Conservation (phyloP, 2,888 invertebrate genomes). For the Euphydryas editha region DNA sequence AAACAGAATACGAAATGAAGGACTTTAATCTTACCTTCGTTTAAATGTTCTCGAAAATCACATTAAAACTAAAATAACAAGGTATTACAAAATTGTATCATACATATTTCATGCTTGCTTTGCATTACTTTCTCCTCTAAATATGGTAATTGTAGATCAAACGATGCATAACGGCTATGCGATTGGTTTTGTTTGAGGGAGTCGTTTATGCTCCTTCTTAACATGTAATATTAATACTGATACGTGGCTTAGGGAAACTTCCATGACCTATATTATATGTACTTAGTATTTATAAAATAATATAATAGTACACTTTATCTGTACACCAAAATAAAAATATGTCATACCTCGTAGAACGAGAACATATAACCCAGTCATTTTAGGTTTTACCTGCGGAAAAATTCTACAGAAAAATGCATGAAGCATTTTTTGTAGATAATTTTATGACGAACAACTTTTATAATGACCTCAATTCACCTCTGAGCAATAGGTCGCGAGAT, state of each 20-base stretch:
- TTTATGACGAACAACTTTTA: too few relatives aligned
- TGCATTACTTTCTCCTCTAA: conserved; percentile 32
- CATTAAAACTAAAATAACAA: neutral
- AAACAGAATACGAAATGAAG: neutral
- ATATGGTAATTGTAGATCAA: conserved; percentile 30
- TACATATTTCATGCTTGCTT: conserved; percentile 16
- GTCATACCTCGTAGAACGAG: too few relatives aligned
- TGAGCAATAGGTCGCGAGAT: too few relatives aligned
- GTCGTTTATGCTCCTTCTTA: neutral
- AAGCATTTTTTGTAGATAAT: too few relatives aligned
- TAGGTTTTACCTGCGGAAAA: too few relatives aligned
- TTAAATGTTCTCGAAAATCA: neutral
- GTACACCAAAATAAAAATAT: too few relatives aligned
- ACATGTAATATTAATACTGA: conserved; percentile 2
- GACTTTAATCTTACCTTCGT: neutral
- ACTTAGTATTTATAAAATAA: too few relatives aligned
- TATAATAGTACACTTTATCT: too few relatives aligned
- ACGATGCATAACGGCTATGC: conserved; percentile 29
- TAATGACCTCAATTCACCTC: too few relatives aligned
- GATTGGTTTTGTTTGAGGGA: conserved; percentile 23
- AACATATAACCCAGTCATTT: too few relatives aligned
- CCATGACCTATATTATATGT: neutral
- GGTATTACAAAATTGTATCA: neutral
- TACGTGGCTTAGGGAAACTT: conserved; percentile 11
- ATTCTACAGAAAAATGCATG: too few relatives aligned